Evolutionary conservation across 2,888 invertebrate genomes (phyloP).

Genomic region (Sarcophaga rosellei): DNA sequence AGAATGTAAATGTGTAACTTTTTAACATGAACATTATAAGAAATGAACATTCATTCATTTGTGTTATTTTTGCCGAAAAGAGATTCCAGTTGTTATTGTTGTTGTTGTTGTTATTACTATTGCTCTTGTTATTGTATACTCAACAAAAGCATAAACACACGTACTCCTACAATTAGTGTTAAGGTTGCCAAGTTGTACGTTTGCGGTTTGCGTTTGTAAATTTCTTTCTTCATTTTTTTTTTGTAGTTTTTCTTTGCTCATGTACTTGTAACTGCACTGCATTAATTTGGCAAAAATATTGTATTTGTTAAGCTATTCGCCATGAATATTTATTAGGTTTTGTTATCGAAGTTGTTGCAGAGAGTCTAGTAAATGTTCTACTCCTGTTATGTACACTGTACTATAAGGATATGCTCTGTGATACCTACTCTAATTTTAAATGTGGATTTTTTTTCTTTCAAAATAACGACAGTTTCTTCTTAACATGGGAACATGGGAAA

Average conservation of each 20-base stretch:
- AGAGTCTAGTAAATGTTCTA: no score
- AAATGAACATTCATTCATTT: constrained; percentile 66
- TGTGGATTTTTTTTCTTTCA: no score
- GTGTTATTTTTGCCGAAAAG: constrained; percentile 4
- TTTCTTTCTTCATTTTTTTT: background rate
- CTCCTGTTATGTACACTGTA: no score
- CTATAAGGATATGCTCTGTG: no score
- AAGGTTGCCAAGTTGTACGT: constrained; percentile 42
- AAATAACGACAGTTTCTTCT: no score
- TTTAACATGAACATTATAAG: constrained; percentile 66
- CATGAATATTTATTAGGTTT: background rate
- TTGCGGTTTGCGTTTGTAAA: background rate
- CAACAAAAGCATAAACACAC: background rate
- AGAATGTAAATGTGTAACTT: constrained; percentile 65
- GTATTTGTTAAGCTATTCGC: background rate
- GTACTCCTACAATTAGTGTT: background rate
- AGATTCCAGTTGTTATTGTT: background rate
- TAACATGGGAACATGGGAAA: no score
- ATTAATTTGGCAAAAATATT: background rate
- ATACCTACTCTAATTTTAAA: no score
- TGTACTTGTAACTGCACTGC: background rate
- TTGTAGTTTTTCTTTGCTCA: background rate
- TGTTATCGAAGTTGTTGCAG: background rate
- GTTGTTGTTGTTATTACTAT: background rate
- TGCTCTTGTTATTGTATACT: background rate